Percentiles rank a stretch among this genome's conserved stretches.
Evolutionary conservation across 2,888 invertebrate genomes (phyloP).

Genomic region (Ectemnius cavifrons): DNA sequence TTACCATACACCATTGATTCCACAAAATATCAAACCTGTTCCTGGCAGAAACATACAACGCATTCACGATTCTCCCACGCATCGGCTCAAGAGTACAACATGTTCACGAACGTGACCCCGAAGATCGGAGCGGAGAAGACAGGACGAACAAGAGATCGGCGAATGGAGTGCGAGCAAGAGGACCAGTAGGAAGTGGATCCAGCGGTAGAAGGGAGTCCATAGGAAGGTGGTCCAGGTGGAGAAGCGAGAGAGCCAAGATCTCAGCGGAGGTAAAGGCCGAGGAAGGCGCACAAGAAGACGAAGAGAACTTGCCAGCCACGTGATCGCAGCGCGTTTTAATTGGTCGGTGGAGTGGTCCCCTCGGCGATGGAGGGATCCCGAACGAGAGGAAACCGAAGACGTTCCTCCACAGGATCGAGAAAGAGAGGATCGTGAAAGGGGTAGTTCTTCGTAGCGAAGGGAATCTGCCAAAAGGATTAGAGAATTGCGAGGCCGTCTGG

Average conservation of each 20-base stretch:
- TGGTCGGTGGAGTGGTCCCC: constrained; percentile 68
- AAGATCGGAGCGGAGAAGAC: neutral
- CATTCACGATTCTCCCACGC: constrained; percentile 40
- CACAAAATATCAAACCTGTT: constrained; percentile 44
- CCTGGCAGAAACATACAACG: constrained; percentile 30
- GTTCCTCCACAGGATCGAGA: too few relatives aligned
- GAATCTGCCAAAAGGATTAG: constrained; percentile 69
- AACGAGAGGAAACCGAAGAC: constrained; percentile 22
- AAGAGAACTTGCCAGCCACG: constrained; percentile 62
- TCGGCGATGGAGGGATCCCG: constrained; percentile 51
- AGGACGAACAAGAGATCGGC: neutral
- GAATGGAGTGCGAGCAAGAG: constrained; percentile 24
- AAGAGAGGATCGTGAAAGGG: constrained; percentile 35
- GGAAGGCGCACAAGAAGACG: constrained; percentile 45
- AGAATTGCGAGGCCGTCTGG: constrained; percentile 58
- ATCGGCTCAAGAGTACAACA: neutral
- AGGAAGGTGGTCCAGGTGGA: neutral
- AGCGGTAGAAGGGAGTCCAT: too few relatives aligned
- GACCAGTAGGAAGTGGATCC: neutral
- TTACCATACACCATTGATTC: constrained; percentile 33
- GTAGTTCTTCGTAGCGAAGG: constrained; percentile 55
- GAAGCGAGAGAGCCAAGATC: neutral
- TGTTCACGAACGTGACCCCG: neutral
- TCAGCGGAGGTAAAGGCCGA: constrained; percentile 20
- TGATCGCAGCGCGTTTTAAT: constrained; percentile 76